A percentile compares a stretch with the other conserved stretches of the same genome.
Evolutionary conservation across 2,888 invertebrate species (phyloP).

Genomic region (Omphaloscelis lunosa): DNA sequence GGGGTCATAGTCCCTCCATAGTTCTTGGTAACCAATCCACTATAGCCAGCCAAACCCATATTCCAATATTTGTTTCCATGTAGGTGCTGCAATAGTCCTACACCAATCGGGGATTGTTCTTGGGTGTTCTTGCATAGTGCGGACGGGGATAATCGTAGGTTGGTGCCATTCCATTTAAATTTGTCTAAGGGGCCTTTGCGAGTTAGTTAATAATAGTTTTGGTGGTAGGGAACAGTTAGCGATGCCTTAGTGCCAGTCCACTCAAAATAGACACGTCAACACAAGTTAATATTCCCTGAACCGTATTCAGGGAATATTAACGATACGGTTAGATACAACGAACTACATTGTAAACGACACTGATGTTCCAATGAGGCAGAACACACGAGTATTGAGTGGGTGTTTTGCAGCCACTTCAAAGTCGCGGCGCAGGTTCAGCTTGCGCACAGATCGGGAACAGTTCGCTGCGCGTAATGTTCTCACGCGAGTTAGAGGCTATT

Average conservation of each 20-base stretch:
- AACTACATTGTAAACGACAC: neutral
- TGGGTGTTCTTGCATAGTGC: too few species aligned
- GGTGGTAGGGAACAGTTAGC: neutral
- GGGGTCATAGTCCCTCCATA: too few species aligned
- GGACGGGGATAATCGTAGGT: too few species aligned
- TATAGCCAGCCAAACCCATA: too few species aligned
- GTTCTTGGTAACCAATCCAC: too few species aligned
- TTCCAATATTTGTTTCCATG: too few species aligned
- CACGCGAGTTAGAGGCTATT: slow-evolving; percentile 47
- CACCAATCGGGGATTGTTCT: too few species aligned
- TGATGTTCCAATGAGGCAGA: neutral
- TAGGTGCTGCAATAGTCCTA: too few species aligned
- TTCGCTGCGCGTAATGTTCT: slow-evolving; percentile 14
- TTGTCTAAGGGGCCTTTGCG: too few species aligned
- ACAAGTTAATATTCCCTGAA: too few species aligned
- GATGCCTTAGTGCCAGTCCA: neutral
- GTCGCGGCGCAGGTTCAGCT: neutral
- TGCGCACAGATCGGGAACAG: neutral
- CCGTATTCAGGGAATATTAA: neutral
- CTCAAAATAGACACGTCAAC: neutral
- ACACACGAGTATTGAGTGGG: neutral
- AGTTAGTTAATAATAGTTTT: too few species aligned
- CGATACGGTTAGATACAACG: neutral
- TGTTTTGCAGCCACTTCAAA: neutral
- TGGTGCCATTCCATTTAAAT: too few species aligned